Percentiles rank a stretch among this genome's conserved stretches.
These are phyloP conservation scores for Cataglyphis albicans DNA, from an alignment of 2,888 invertebrate genomes.

Conservation along the genomic window DNA sequence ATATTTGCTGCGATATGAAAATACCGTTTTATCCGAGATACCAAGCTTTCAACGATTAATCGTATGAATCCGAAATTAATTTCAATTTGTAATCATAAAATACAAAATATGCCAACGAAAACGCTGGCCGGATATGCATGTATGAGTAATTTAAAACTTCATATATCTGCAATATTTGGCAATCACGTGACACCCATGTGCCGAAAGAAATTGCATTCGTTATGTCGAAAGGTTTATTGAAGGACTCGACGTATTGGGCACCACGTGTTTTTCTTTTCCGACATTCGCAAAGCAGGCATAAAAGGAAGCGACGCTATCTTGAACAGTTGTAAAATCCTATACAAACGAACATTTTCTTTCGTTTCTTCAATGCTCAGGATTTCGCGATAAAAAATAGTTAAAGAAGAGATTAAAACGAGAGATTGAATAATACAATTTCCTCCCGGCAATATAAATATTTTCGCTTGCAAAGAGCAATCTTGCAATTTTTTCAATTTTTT, in stretches of 20 bases:
- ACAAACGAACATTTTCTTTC: not conserved
- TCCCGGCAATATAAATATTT: not conserved
- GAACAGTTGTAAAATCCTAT: not conserved
- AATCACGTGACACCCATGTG: conserved; percentile 44
- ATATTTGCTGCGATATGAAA: not conserved
- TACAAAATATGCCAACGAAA: not conserved
- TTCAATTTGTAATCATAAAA: not conserved
- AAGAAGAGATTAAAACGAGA: not conserved
- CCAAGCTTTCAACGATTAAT: conserved; percentile 11
- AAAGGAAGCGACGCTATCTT: not conserved
- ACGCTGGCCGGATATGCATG: not conserved
- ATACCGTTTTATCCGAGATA: not conserved
- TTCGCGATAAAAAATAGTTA: not conserved
- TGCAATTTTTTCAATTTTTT: conserved; percentile 12
- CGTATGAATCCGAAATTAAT: conserved; percentile 20
- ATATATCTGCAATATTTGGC: conserved; percentile 3
- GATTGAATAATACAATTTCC: not conserved
- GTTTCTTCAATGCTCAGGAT: not conserved
- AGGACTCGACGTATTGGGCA: conserved; percentile 3
- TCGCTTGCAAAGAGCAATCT: not conserved
- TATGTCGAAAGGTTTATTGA: conserved; percentile 56
- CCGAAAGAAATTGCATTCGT: conserved; percentile 10
- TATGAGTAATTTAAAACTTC: not conserved
- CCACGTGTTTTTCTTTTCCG: conserved; percentile 25
- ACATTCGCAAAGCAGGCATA: not conserved